Evolutionary conservation across 2,113 vertebrate genomes (phyloP).

Genomic region (Camarhynchus parvulus): DNA sequence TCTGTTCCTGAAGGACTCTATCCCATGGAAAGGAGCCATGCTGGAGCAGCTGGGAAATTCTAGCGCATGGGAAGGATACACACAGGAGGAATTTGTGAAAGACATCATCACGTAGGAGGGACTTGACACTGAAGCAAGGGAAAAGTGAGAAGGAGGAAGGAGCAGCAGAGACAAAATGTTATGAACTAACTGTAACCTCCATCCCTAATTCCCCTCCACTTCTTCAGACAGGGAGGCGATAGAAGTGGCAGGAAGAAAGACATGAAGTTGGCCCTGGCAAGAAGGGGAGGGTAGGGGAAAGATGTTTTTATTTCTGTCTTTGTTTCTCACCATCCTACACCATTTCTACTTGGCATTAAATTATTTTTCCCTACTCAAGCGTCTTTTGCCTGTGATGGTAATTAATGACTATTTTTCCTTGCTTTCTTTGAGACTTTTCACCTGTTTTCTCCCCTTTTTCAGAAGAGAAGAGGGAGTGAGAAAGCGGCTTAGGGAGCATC

Average conservation of each 20-base stretch:
- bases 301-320: background rate
- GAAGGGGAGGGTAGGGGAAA: background rate
- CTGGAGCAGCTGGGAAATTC: background rate
- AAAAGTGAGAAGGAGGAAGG: background rate
- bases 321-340: background rate
- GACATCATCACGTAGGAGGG: background rate
- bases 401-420: background rate
- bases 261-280: background rate
- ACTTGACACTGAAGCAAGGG: background rate
- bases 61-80: background rate
- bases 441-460: background rate
- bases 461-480: background rate
- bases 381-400: background rate
- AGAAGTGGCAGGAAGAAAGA: background rate
- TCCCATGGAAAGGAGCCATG: background rate
- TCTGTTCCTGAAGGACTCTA: background rate
- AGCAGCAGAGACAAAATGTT: background rate
- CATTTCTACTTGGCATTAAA: background rate
- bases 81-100: background rate
- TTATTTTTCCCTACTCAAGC: background rate
- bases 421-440: background rate
- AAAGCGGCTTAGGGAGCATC: background rate
- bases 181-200: background rate
- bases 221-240: fast-evolving
- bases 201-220: background rate